Conservation (phyloP, 2,113 vertebrate genomes). For the Hylia prasina region DNA sequence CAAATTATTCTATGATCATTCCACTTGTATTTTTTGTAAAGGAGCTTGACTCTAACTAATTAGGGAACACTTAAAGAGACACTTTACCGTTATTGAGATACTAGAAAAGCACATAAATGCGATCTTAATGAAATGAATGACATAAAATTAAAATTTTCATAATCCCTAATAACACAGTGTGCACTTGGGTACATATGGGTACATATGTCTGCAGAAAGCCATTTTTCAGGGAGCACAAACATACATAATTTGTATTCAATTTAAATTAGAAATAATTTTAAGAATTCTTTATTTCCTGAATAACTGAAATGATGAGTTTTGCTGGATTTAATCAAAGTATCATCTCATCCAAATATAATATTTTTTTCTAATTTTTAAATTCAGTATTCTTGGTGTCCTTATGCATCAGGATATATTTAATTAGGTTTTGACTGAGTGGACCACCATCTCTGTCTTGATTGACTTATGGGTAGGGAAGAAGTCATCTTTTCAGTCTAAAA, state of each 20-base stretch:
- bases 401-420: neutral
- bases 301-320: neutral
- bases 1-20: neutral
- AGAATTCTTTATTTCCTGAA: neutral
- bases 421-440: neutral
- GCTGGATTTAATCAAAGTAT: neutral
- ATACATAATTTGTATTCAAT: neutral
- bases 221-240: neutral
- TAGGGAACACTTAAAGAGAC: neutral
- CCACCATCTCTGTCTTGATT: neutral
- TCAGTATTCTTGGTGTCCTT: neutral
- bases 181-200: rapidly evolving
- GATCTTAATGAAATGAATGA: neutral
- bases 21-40: neutral
- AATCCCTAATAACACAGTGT: neutral
- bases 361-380: neutral
- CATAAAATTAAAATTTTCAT: neutral
- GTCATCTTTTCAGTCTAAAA: neutral
- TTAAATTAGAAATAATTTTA: neutral
- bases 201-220: neutral
- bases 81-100: neutral
- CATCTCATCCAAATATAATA: neutral
- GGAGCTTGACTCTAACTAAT: neutral
- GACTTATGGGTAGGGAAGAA: neutral
- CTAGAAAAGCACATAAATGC: neutral